Evolutionary conservation across 2,113 vertebrate species (phyloP), one percentile per base, ranked within the genome.

Genomic region (Heterotilapia buettikoferi): DNA sequence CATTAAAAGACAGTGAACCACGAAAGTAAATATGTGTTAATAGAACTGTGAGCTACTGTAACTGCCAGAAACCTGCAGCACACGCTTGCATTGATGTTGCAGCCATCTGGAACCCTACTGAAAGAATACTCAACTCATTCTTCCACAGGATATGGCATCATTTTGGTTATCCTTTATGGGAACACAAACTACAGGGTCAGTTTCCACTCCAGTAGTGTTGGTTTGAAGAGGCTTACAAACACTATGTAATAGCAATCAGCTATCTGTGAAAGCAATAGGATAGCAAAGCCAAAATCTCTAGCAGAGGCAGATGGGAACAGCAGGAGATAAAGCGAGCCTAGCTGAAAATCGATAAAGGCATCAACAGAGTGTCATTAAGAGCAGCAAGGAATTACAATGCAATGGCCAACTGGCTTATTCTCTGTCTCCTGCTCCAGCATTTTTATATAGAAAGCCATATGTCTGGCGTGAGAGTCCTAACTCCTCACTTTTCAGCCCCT

Each of bases 321-420:
- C 81, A 84, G 52, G 90, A 53, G 21, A 84, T 36, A 63, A 18
- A 79, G 59, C 9, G 18, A 21, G 33, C 13, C 3, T 14, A 63
- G 83, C 40, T 66, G 43, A 83, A 91, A 92, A 85, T 90, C 89
- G 85, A 91, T 89, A 91, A 89, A 89, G 61, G 80, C 84, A 81
- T 92, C 82, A 88, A 43, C 57, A 81, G 54, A 53, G 76, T 86
- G 86, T 52, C 73, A 78, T 78, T 78, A 78, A 78, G 73, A 78
- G 73, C 59, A 79, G 53, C 56, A 29, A 90, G 82, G 59, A 88
- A 90, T 89, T 87, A 56, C 50, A 85, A 38, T 83, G 16, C 43
- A 47, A 66, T 54, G 31, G 85, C 91, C 91, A 91, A 84, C 84
- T 91, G 92, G 86, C 87, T 85, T 47, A n/a, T 31, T 80, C 54